Evolutionary conservation across 1,140 invertebrate genomes (phyloP), one percentile per base, ranked within the genome.

Genomic region (Penaeus japonicus): DNA sequence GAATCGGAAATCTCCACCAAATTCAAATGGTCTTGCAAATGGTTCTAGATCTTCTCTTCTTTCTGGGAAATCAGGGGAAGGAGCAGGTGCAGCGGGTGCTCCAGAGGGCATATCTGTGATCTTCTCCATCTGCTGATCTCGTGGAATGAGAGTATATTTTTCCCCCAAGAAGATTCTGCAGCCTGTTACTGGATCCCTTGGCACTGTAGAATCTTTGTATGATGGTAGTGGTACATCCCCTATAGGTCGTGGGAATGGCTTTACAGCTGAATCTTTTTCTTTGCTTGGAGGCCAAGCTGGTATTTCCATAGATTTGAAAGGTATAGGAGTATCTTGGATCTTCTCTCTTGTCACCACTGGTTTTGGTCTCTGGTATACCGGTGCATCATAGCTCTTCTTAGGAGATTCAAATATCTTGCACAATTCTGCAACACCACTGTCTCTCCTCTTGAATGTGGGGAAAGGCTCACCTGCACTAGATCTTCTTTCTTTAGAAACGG

Each of bases 1-100:
- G 85, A 87, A 87, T 18, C 39, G 32, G 47, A 62, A 79, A 47
- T 82, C 78, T 55, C 20, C 59, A 32, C 53, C 85, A 82, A 82
- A 87, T 53, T 87, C 85, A 22, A 73, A 2, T 27, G 78, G 85
- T 10, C 30, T 62, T 80, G 85, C 78, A 80, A 87, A 87, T 24
- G 84, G 57, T 15, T 22, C 27, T n/a, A 35, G 20, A 57, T 59
- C 20, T 57, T 87, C n/a, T 80, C 77, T 55, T 62, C 85, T 73
- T 73, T 27, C 27, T 24, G 17, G 32, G 24, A 82, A 82, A 55
- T 81, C 65, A n/a, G 85, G 85, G 39, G 27, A 4, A 73, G 85
- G 78, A 32, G 62, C 85, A n/a, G 85, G 85, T 35, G 53, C 62
- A 30, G 78, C 12, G 54, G 85, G 85, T 35, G 85, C 79, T 54